Conservation (phyloP, 1,140 invertebrate genomes). For the Micrasema minimum region DNA sequence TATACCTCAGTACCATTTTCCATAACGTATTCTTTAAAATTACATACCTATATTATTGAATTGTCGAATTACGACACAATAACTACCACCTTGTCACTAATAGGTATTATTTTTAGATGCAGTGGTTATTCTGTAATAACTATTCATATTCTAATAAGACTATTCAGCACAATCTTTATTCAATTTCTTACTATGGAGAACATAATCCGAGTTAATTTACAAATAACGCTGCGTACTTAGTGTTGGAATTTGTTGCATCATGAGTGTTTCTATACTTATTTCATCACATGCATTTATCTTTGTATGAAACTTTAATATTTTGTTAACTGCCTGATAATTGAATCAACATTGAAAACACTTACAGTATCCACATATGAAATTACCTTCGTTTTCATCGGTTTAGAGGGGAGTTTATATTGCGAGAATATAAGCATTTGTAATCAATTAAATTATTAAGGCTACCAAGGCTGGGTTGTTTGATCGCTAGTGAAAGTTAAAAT, state of each 20-base stretch:
- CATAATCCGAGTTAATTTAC: conserved; percentile 27
- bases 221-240: conserved; percentile 15
- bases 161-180: conserved; percentile 8
- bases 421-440: no score
- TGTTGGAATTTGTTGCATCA: conserved; percentile 15
- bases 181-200: conserved; percentile 3
- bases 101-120: background rate
- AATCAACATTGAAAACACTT: conserved; percentile 19
- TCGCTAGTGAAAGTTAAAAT: no score
- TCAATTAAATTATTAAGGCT: no score
- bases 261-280: conserved; percentile 6
- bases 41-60: background rate
- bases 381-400: no score
- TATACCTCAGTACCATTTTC: no score
- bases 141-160: conserved; percentile 16
- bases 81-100: background rate
- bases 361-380: no score
- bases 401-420: no score
- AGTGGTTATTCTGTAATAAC: background rate
- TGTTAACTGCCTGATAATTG: conserved; percentile 10
- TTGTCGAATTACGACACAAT: background rate
- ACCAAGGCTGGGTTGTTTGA: no score
- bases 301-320: background rate
- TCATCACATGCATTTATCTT: background rate
- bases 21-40: no score